phyloP scores from a whole-genome alignment of 2,888 invertebrate species.

The Epirrhoe alternata region DNA sequence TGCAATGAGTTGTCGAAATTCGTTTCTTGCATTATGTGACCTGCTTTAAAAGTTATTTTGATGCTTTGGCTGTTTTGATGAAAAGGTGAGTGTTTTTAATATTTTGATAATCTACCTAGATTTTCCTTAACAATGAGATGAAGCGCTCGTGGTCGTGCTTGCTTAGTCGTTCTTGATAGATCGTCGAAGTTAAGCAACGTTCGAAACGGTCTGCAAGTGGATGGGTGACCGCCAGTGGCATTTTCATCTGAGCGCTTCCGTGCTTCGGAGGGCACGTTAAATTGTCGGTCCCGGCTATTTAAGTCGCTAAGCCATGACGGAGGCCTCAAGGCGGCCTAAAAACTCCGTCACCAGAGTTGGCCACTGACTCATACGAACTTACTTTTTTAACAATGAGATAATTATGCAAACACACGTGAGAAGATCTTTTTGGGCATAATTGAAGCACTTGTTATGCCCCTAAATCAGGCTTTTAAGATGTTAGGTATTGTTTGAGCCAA shows the following conservation, averaged over 20 bases:
- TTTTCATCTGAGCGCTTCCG: no score
- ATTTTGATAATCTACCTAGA: neutral
- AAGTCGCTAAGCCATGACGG: no score
- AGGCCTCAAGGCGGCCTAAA: no score
- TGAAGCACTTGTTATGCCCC: neutral
- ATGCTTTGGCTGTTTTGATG: slow-evolving; percentile 34
- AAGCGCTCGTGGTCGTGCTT: no score
- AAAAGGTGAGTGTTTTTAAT: slow-evolving; percentile 29
- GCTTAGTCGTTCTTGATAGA: no score
- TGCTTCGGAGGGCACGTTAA: no score
- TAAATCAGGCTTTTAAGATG: neutral
- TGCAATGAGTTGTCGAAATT: slow-evolving; percentile 25
- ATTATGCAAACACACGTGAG: slow-evolving; percentile 1
- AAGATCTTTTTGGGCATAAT: neutral
- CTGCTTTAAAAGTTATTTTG: slow-evolving; percentile 28
- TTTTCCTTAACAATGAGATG: slow-evolving; percentile 1
- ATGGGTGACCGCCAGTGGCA: no score
- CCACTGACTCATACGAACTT: no score
- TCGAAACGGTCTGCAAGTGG: no score
- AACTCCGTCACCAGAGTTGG: no score
- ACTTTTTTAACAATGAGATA: slow-evolving; percentile 1
- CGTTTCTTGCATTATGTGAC: slow-evolving; percentile 14
- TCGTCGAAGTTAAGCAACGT: no score
- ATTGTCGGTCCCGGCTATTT: no score
- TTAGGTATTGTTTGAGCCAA: neutral